Evolutionary conservation across 2,888 invertebrate species (phyloP), one percentile per base, ranked within the genome.

Genomic region (Pteria penguin): DNA sequence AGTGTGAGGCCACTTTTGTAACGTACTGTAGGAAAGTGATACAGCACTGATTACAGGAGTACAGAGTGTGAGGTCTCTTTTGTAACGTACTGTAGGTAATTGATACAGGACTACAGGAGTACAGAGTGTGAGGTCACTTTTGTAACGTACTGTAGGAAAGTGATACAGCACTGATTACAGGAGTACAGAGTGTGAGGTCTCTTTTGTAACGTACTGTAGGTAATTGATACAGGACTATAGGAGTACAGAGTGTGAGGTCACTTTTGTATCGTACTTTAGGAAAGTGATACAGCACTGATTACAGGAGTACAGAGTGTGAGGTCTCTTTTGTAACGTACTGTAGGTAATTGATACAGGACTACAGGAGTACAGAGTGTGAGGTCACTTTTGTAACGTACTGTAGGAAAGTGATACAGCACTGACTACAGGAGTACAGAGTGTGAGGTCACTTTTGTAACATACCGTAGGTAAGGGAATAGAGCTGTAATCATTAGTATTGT

Each of bases 1-100:
- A 85, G 91, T 5, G 86, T 94, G 24, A 80, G 93, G 65, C 90
- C 94, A 0, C 83, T 94, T 94, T 94, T 2, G 90, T 92, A 22
- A 93, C 93, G 36, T 94, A 94, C 87, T 92, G 93, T 0, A 82
- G 85, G 33, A 88, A 93, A 22, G 86, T 94, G 63, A 90, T 57
- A 94, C 93, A 2, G 94, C 94, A 83, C 87, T 94, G 61, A 90
- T 92, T 69, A 93, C 93, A 5, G 94, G 94, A 86, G 87, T 94
- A 14, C 94, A 94, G 84, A 85, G 91, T 8, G 86, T 94, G 24
- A 80, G 93, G 65, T 90, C 94, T 0, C 83, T 94, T 57, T 82
- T 93, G n/a, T 93, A 94, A 86, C 86, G 92, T 81, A 91, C 93
- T 60, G 90, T 91, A 26, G 90, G 93, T 93, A 86, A 82, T 45